Conservation (phyloP, 2,888 invertebrate species). For the Brachycybe producta region DNA sequence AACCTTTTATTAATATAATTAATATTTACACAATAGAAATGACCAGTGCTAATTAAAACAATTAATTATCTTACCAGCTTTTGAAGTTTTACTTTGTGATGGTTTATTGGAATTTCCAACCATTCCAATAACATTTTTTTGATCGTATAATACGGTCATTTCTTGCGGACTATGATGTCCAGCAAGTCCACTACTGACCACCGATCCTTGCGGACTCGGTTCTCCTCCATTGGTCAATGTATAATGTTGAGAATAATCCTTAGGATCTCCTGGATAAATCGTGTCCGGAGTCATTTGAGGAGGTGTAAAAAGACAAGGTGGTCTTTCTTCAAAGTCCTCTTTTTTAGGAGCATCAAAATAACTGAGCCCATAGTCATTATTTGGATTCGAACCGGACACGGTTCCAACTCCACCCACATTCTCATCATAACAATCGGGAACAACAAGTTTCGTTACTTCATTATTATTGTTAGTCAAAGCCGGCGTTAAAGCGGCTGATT, state of each 20-base stretch:
- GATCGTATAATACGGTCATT: conserved; percentile 10
- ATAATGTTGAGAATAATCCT: conserved; percentile 15
- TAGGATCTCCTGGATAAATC: conserved; percentile 4
- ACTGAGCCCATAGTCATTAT: conserved; percentile 8
- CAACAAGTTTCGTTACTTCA: too few relatives aligned
- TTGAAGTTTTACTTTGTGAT: conserved; percentile 9
- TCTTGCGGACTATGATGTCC: conserved; percentile 1
- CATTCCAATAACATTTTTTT: neutral
- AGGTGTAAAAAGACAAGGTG: conserved; percentile 15
- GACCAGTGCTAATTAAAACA: too few relatives aligned
- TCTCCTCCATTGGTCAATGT: neutral
- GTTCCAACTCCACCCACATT: too few relatives aligned
- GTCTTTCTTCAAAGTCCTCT: conserved; percentile 16
- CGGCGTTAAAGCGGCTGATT: neutral
- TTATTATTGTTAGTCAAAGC: too few relatives aligned
- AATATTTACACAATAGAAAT: too few relatives aligned
- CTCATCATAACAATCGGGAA: too few relatives aligned
- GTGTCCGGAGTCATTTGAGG: conserved; percentile 18
- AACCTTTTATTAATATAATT: too few relatives aligned
- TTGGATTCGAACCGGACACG: too few relatives aligned
- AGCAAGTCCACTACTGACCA: conserved; percentile 14
- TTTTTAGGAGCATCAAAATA: conserved; percentile 13
- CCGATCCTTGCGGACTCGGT: conserved; percentile 10
- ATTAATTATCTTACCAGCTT: conserved; percentile 12
- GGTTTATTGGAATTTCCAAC: neutral